Evolutionary conservation across 2,113 vertebrate species (phyloP).

Genomic region (Addax nasomaculatus): DNA sequence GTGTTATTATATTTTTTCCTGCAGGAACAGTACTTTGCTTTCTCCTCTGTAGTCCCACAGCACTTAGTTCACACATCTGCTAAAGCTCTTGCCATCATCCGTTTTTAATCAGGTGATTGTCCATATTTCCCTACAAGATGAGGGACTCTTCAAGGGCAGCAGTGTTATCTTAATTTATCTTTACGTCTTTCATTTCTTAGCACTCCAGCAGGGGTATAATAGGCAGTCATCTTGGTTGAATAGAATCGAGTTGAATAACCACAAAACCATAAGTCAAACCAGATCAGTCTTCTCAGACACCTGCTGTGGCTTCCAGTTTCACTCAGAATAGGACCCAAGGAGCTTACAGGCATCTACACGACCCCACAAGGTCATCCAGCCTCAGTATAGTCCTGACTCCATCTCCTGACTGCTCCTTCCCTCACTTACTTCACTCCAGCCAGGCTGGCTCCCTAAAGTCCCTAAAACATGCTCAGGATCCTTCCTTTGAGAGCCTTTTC

Average conservation of each 20-base stretch:
- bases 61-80: not conserved
- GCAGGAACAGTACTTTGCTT: not conserved
- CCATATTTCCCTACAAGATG: not conserved
- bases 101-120: not conserved
- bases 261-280: not conserved
- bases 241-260: not conserved
- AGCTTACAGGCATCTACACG: accelerated
- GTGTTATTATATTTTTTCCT: not conserved
- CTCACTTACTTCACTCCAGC: not conserved
- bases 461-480: not conserved
- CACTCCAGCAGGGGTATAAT: not conserved
- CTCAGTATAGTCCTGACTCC: too few species aligned
- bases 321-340: not conserved
- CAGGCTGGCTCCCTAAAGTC: too few species aligned
- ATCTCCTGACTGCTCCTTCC: not conserved
- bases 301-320: not conserved
- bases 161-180: not conserved
- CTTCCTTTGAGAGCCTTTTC: not conserved
- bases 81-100: not conserved
- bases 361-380: accelerated
- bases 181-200: not conserved
- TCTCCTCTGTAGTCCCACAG: not conserved
- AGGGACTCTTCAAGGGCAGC: not conserved
- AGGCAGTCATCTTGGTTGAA: not conserved
- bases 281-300: not conserved